These are phyloP conservation scores for Drosophila heteroneura DNA, from an alignment of 2,888 invertebrate species.

Conservation along the genomic window DNA sequence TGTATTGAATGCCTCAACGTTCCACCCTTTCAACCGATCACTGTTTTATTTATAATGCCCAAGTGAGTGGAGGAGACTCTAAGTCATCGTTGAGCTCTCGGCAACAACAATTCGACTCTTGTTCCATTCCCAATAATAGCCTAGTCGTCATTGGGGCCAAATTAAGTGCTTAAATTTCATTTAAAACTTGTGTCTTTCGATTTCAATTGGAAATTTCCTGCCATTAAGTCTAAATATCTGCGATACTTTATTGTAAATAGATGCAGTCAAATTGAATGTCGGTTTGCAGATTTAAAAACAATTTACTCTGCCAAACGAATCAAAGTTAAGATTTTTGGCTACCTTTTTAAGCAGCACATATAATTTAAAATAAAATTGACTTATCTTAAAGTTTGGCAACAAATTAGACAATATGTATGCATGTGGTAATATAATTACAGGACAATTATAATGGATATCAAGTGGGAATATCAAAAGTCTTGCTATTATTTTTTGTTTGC, in stretches of 20 bases:
- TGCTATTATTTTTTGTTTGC: not conserved
- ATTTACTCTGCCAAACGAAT: not conserved
- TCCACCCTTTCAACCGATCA: constrained; percentile 7
- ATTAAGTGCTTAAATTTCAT: constrained; percentile 82
- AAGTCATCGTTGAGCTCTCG: constrained; percentile 34
- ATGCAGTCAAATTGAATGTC: constrained; percentile 53
- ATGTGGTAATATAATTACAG: not conserved
- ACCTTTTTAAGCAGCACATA: not conserved
- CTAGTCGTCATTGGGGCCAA: constrained; percentile 38
- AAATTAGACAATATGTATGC: not conserved
- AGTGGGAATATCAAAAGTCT: not conserved
- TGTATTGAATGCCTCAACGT: not conserved
- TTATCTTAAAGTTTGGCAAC: not conserved
- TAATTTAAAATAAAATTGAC: not conserved
- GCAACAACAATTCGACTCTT: not conserved
- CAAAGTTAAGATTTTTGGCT: not conserved
- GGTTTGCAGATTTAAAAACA: constrained; percentile 10
- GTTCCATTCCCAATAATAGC: constrained; percentile 8
- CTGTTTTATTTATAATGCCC: constrained; percentile 52
- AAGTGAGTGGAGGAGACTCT: constrained; percentile 34
- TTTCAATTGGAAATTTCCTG: constrained; percentile 40
- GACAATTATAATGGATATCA: not conserved
- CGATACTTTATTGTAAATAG: constrained; percentile 71
- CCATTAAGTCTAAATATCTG: constrained; percentile 64
- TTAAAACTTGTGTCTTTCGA: constrained; percentile 67